These are phyloP conservation scores for Dolichoris vasculosae DNA, from an alignment of 1,140 invertebrate species.

Conservation along the genomic window DNA sequence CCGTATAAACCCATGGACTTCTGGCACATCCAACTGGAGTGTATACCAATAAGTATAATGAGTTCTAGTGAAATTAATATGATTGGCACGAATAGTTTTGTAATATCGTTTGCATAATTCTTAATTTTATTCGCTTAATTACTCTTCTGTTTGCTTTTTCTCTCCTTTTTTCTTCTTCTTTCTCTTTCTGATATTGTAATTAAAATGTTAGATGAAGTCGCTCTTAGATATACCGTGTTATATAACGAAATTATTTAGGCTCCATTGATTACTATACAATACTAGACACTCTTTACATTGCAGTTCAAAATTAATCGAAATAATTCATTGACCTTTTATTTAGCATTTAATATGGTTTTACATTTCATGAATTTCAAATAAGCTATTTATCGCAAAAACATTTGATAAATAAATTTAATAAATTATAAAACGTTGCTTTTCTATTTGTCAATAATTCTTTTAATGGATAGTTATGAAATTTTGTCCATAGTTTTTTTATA, in stretches of 20 bases:
- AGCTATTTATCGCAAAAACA: neutral
- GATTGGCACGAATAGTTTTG: neutral
- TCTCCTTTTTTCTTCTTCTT: neutral
- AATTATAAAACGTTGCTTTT: no score
- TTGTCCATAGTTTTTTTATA: no score
- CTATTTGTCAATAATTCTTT: no score
- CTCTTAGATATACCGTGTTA: neutral
- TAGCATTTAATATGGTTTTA: neutral
- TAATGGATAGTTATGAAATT: no score
- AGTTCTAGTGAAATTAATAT: neutral
- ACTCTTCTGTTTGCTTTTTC: neutral
- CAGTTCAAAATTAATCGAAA: neutral
- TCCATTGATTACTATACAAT: neutral
- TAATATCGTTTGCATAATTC: no score
- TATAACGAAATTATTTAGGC: neutral
- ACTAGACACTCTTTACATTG: neutral
- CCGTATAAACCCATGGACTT: no score
- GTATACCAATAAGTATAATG: neutral
- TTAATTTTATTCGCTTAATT: no score
- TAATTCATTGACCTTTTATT: neutral
- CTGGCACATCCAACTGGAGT: neutral
- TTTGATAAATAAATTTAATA: no score
- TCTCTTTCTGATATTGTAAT: neutral
- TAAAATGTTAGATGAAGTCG: neutral
- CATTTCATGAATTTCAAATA: neutral